Conservation (phyloP, 1,140 invertebrate species). For the Ridgeia piscesae region DNA sequence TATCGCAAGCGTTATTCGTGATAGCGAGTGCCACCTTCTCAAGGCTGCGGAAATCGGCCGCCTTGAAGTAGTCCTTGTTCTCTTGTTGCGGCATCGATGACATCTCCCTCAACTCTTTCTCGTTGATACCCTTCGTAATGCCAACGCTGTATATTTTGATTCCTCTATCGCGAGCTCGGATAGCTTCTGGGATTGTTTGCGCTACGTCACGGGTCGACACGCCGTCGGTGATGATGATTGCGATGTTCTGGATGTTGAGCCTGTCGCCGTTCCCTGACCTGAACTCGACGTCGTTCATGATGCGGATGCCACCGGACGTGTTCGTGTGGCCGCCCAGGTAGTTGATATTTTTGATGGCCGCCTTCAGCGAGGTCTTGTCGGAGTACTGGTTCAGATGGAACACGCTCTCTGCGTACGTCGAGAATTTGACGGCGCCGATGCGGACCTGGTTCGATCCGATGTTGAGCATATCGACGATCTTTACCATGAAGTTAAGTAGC, state of each 20-base stretch:
- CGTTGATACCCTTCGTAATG: slow-evolving; percentile 12
- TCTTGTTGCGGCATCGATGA: slow-evolving; percentile 15
- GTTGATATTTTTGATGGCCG: background rate
- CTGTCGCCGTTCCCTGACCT: slow-evolving; percentile 9
- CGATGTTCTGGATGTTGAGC: slow-evolving; percentile 19
- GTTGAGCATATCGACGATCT: slow-evolving; percentile 13
- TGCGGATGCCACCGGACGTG: slow-evolving; percentile 14
- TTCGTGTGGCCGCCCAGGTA: slow-evolving; percentile 15
- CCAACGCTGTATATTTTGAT: slow-evolving; percentile 18
- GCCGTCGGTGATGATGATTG: slow-evolving; percentile 23
- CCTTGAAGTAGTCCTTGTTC: slow-evolving; percentile 9
- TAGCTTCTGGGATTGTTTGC: slow-evolving; percentile 21
- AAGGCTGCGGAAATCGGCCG: slow-evolving; percentile 2
- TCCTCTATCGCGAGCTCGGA: background rate
- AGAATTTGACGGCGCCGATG: slow-evolving; percentile 21
- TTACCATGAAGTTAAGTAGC: slow-evolving; percentile 1
- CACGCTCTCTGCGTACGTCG: background rate
- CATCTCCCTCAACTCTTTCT: background rate
- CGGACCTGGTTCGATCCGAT: slow-evolving; percentile 14
- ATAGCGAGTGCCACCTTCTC: background rate
- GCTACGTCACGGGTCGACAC: slow-evolving; percentile 19
- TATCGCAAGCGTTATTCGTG: background rate
- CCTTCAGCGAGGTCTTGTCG: slow-evolving; percentile 7
- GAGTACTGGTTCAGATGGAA: slow-evolving; percentile 22
- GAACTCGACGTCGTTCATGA: slow-evolving; percentile 24